A percentile compares a stretch with the other conserved stretches of the same genome.
These are phyloP conservation scores for Cinara cedri DNA, from an alignment of 2,888 invertebrate genomes.

Conservation along the genomic window DNA sequence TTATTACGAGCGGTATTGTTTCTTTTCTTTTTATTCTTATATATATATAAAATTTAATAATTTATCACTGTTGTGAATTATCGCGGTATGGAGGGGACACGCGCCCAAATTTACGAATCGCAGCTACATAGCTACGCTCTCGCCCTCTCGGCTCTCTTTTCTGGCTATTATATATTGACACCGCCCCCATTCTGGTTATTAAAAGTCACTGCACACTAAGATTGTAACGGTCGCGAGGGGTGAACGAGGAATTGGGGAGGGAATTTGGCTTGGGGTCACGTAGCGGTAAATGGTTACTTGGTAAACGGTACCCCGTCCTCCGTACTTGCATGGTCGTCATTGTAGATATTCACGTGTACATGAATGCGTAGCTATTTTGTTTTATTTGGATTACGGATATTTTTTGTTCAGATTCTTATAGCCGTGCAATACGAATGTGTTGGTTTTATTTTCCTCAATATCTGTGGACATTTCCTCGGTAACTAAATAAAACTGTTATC, in stretches of 20 bases:
- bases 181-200: background rate
- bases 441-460: no score
- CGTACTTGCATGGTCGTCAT: background rate
- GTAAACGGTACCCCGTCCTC: no score
- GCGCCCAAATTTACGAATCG: background rate
- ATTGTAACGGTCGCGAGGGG: background rate
- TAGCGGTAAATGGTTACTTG: background rate
- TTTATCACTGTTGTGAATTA: background rate
- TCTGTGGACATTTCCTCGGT: no score
- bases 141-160: no score
- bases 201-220: constrained; percentile 4
- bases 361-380: no score
- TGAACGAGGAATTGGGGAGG: background rate
- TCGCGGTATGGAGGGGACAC: background rate
- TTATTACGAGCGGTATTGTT: background rate
- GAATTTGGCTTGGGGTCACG: background rate
- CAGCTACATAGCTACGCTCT: background rate
- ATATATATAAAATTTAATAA: background rate
- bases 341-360: no score
- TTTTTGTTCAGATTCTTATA: no score
- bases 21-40: background rate
- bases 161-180: no score
- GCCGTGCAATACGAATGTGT: no score
- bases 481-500: no score
- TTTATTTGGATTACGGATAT: no score